Evolutionary conservation across 2,888 invertebrate genomes (phyloP).

Genomic region (Zaprionus lineosus): DNA sequence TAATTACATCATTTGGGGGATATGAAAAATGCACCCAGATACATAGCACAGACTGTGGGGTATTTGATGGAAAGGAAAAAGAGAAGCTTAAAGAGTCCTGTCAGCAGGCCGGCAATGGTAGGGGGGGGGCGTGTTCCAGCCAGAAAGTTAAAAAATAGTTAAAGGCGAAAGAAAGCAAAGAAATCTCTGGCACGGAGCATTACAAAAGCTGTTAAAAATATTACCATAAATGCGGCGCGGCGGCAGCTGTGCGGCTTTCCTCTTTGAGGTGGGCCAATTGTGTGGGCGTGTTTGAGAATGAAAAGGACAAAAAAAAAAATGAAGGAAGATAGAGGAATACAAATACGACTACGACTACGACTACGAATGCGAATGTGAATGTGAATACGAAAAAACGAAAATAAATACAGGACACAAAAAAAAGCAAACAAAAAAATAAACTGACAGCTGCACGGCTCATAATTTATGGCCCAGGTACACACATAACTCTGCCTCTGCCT

Average conservation of each 20-base stretch:
- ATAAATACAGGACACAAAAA: constrained; percentile 13
- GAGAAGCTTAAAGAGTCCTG: no score
- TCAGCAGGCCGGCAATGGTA: no score
- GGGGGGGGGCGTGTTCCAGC: no score
- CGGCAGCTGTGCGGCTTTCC: constrained; percentile 22
- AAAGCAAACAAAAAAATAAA: constrained; percentile 19
- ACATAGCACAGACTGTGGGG: no score
- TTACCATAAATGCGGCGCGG: constrained; percentile 44
- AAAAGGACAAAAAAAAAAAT: constrained; percentile 11
- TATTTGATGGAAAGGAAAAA: no score
- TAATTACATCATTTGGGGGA: no score
- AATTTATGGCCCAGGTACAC: constrained; percentile 57
- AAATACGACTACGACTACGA: no score
- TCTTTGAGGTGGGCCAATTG: constrained; percentile 34
- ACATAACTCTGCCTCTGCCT: constrained; percentile 25
- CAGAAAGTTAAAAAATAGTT: constrained; percentile 5
- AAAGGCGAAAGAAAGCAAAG: constrained; percentile 2
- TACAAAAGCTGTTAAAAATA: constrained; percentile 55
- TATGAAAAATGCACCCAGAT: no score
- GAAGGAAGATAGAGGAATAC: constrained; percentile 8
- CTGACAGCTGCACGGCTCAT: constrained; percentile 59
- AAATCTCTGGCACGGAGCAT: constrained; percentile 37
- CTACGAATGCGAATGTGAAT: constrained; percentile 31
- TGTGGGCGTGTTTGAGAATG: constrained; percentile 31
- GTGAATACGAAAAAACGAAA: constrained; percentile 6